phyloP scores from a whole-genome alignment of 2,888 invertebrate genomes.

The Parnassius mnemosyne region DNA sequence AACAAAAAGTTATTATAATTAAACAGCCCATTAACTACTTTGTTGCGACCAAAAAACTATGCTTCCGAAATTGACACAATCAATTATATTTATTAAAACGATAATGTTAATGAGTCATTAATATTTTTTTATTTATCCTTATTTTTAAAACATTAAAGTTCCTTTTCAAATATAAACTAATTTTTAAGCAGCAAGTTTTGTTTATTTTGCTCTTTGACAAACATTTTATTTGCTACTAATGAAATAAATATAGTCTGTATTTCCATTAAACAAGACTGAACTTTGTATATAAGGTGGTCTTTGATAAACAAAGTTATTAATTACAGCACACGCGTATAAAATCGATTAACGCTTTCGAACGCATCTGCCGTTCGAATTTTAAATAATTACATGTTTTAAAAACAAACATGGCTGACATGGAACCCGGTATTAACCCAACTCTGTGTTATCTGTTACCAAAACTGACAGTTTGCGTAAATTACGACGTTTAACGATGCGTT shows the following conservation, averaged over 20 bases:
- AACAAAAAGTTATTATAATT: constrained; percentile 42
- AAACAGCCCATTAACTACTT: constrained; percentile 52
- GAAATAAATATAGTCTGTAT: constrained; percentile 16
- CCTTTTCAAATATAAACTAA: constrained; percentile 6
- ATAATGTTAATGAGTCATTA: constrained; percentile 4
- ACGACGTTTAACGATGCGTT: constrained; percentile 30
- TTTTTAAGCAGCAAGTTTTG: background rate
- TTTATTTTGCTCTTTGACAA: background rate
- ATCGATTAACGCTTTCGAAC: constrained; percentile 58
- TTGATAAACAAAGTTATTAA: constrained; percentile 1
- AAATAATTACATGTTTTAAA: constrained; percentile 69
- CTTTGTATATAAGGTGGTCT: constrained; percentile 4
- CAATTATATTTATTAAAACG: constrained; percentile 28
- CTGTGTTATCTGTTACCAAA: constrained; percentile 55
- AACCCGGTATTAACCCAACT: constrained; percentile 52
- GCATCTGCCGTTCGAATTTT: constrained; percentile 76
- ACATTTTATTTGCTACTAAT: background rate
- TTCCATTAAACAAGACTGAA: constrained; percentile 8
- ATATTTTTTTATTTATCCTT: constrained; percentile 9
- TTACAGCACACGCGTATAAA: constrained; percentile 29
- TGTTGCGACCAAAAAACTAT: constrained; percentile 35
- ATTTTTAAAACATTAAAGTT: background rate
- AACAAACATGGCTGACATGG: constrained; percentile 56
- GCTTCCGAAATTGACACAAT: constrained; percentile 26
- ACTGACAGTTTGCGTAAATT: constrained; percentile 64